Base-by-base conservation (phyloP, 2,113 vertebrate genomes). In the Platycercus adscitus region DNA sequence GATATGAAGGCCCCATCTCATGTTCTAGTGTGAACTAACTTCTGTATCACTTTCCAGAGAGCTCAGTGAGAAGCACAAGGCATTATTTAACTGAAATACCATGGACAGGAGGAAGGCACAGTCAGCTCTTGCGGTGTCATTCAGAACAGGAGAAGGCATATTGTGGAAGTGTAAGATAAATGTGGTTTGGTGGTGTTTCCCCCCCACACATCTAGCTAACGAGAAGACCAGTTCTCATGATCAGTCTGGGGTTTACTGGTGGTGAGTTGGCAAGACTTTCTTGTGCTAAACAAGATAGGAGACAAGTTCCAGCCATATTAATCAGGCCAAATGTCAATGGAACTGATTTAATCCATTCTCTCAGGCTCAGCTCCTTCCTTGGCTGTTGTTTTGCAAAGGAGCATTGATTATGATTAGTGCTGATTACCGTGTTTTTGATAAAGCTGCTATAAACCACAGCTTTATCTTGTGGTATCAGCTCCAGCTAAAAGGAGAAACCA, bases 381-480 rank as follows among this genome's bases (percentile, higher is more conserved):
- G 35, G 31, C 46, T 73, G 46, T 24, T 88, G 47, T 88, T 92
- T 93, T 78, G n/a, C 46, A 64, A 75, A 89, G 56, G 16, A 77
- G 4, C 61, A 44, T 70, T 80, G 82, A 90, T 81, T 71, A 71
- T 0, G 0, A 84, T 80, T 80, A 68, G 28, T 91, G 69, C 47
- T 92, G 73, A 82, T 95, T 65, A 41, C 29, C 4, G 1, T 18
- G 85, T 86, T 81, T 87, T 88, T 78, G 0, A 83, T 86, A 92
- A 69, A 81, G 68, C 33, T 87, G 43, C 78, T 78, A 71, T 77
- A 94, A 91, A 65, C 43, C 63, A 73, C 41, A 58, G 8, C n/a
- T 91, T 94, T 82, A 81, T 94, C 82, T 92, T 61, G 44, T n/a
- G 47, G 24, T 81, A 80, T 86, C 78, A 93, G 44, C 47, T 86